Percentiles rank a stretch among this genome's conserved stretches.
Evolutionary conservation across 2,797 vertebrate genomes (phyloP).

Genomic region (Phoebastria nigripes): DNA sequence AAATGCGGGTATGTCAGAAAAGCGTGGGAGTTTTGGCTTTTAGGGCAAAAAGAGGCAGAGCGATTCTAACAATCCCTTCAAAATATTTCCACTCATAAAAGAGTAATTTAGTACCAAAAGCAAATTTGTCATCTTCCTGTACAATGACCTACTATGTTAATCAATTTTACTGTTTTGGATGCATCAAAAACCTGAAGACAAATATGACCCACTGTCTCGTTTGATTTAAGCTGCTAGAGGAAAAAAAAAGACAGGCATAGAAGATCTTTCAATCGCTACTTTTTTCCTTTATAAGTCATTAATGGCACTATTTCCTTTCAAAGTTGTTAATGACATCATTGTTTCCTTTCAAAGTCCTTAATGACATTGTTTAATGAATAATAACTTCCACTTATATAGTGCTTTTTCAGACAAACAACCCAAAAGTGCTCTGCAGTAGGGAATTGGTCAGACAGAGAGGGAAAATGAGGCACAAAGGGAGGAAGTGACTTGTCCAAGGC

Average conservation of each 20-base stretch:
- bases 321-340: conserved; percentile 11
- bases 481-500: neutral
- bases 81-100: neutral
- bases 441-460: neutral
- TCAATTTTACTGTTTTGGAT: neutral
- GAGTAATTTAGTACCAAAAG: neutral
- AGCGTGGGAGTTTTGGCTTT: neutral
- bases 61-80: neutral
- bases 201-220: accelerated
- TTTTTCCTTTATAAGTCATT: neutral
- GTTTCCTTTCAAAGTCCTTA: neutral
- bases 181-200: neutral
- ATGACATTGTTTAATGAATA: neutral
- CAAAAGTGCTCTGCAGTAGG: neutral
- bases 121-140: neutral
- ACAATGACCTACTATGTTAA: neutral
- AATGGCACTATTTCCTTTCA: neutral
- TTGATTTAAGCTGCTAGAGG: neutral
- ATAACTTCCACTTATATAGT: neutral
- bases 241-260: neutral
- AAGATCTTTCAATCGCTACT: neutral
- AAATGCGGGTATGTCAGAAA: accelerated
- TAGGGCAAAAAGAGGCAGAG: neutral
- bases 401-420: neutral
- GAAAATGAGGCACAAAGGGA: neutral